Evolutionary conservation across 2,113 vertebrate species (phyloP), one percentile per base, ranked within the genome.

Genomic region (Gambusia affinis): DNA sequence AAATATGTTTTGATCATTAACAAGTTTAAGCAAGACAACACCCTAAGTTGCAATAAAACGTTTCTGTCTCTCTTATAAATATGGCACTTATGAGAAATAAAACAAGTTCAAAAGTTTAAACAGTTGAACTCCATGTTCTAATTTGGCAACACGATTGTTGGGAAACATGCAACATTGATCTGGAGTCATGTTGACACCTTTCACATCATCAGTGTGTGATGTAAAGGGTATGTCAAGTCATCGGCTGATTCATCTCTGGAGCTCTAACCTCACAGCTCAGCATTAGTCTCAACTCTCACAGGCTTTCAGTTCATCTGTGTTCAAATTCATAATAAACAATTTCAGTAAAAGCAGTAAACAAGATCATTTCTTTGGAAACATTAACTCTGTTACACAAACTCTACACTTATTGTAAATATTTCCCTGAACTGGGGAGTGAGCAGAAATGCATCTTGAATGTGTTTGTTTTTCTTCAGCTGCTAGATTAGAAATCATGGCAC

Each of bases 171-270:
- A 35, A 35, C 31, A 30, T 10, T 73, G 79, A 84, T 60, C 4
- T 33, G n/a, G 30, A 86, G 60, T 64, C 64, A 54, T 64, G 70
- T 29, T 78, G 68, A 84, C 81, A 80, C 7, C 17, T 12, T 14
- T 75, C 70, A 82, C 68, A 74, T 79, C 51, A 71, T 39, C 5
- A 1, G 4, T 7, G 66, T 47, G 57, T 77, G 39, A 82, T 67
- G 22, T n/a, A 61, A 63, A 68, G 8, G 73, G 67, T 73, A 84
- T 54, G 51, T 39, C 54, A 67, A 67, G 42, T 68, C 60, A 69
- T 28, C 67, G 39, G 63, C 60, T 76, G 69, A 78, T 70, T 70
- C 62, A 78, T 76, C 67, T 61, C 70, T 42, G 22, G 19, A 69
- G 35, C 44, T 66, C 33, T 33, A 54, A 67, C 54, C 14, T 44